Percentiles rank a stretch among this genome's conserved stretches.
phyloP scores from a whole-genome alignment of 2,797 vertebrate species.

The Thunnus albacares region DNA sequence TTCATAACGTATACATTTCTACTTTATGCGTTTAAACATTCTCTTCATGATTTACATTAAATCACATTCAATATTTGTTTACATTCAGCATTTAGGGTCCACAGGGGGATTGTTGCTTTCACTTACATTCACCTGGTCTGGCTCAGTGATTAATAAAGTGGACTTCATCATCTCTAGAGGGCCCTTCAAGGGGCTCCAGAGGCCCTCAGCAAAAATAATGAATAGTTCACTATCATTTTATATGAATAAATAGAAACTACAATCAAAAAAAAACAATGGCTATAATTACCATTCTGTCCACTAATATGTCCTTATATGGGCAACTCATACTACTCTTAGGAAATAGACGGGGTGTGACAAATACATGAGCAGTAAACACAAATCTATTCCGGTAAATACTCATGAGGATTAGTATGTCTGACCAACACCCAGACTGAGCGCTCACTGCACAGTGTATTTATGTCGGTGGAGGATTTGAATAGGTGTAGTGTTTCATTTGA shows the following conservation, averaged over 20 bases:
- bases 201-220: neutral
- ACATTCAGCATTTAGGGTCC: neutral
- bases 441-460: neutral
- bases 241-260: neutral
- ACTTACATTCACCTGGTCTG: slow-evolving; percentile 3
- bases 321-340: neutral
- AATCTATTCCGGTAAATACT: neutral
- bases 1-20: neutral
- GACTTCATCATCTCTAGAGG: neutral
- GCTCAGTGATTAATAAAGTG: slow-evolving; percentile 14
- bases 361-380: slow-evolving; percentile 7
- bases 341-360: neutral
- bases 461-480: neutral
- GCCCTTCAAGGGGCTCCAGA: neutral
- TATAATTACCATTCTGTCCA: neutral
- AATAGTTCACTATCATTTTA: neutral
- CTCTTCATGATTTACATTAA: neutral
- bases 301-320: neutral
- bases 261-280: no score
- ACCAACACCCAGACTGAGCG: slow-evolving; percentile 23
- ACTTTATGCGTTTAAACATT: neutral
- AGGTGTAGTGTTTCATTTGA: slow-evolving; percentile 6
- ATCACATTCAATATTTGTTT: neutral
- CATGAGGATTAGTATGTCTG: slow-evolving; percentile 28
- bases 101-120: neutral